Conservation (phyloP, 2,797 vertebrate genomes). For the Phataginus tricuspis region DNA sequence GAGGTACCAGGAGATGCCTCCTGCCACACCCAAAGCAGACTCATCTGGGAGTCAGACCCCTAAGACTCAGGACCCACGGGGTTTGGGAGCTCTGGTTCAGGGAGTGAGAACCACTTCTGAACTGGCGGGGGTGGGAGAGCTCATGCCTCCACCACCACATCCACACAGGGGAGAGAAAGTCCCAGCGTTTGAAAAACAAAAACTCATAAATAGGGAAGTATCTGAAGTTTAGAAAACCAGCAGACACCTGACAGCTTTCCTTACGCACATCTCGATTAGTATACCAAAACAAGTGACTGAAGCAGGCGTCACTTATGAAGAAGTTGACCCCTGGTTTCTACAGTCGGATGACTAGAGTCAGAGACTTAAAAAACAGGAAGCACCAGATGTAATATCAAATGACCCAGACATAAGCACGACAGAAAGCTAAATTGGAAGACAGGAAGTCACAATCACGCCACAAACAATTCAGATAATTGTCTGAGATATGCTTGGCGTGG, state of each 20-base stretch:
- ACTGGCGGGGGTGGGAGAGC: neutral
- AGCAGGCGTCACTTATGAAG: constrained; percentile 83
- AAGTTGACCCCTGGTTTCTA: constrained; percentile 86
- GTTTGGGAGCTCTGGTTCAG: neutral
- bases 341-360: constrained; percentile 83
- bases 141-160: neutral
- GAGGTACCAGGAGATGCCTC: neutral
- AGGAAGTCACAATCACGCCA: constrained; percentile 88
- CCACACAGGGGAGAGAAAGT: constrained; percentile 64
- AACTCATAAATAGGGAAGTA: constrained; percentile 85
- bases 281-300: constrained; percentile 86
- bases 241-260: constrained; percentile 86
- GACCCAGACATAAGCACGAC: constrained; percentile 88
- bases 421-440: constrained; percentile 86
- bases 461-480: constrained; percentile 87
- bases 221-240: constrained; percentile 79
- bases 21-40: neutral
- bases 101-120: neutral
- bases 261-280: constrained; percentile 86
- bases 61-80: neutral
- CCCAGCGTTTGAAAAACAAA: constrained; percentile 81
- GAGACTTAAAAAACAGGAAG: constrained; percentile 89
- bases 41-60: neutral
- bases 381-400: constrained; percentile 87
- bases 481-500: constrained; percentile 81